Base-by-base conservation (phyloP, 1,140 invertebrate genomes). In the Sitobion miscanthi region DNA sequence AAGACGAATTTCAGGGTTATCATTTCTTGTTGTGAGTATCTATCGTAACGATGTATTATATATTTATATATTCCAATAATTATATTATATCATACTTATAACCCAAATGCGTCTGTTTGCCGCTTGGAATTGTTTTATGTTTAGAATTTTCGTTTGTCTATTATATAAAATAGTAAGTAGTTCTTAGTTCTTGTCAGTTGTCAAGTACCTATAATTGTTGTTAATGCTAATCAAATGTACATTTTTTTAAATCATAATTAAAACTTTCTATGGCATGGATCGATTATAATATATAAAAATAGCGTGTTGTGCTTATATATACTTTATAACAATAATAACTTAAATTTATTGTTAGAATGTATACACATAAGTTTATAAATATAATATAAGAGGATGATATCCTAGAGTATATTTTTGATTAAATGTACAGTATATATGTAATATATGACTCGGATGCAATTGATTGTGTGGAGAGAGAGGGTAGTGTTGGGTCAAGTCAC, bases 331-430 rank as follows among this genome's bases (percentile, higher is more conserved):
- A 85, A 85, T 23, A 85, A 42, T 42, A 85, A 45, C 38, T 87
- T n/a, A 23, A n/a, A 87, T 49, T 87, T n/a, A 30, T 45, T 87
- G 45, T 87, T 45, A 42, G 82, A 42, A 85, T 85, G 6, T 89
- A 35, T 54, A 89, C 9, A 35, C n/a, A 87, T 35, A 54, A 35
- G 49, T 14, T 89, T 57, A 57, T 88, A n/a, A 49, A 14, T 85
- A n/a, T 47, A 89, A 57, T 52, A 52, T 82, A 57, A 45, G 91
- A 52, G 38, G 77, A 83, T 85, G 69, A 92, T 85, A 57, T 54
- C 82, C 49, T 54, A 8, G n/a, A 42, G 77, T 42, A 93, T 54
- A 93, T 25, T 86, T 93, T 93, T 93, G 91, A 93, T 93, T 93
- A 93, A 93, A 93, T 82, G 91, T 30, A n/a, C 21, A 47, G 38